A percentile compares a stretch with the other conserved stretches of the same genome.
These are phyloP conservation scores for Calliphora vicina DNA, from an alignment of 1,140 invertebrate genomes.

Conservation along the genomic window DNA sequence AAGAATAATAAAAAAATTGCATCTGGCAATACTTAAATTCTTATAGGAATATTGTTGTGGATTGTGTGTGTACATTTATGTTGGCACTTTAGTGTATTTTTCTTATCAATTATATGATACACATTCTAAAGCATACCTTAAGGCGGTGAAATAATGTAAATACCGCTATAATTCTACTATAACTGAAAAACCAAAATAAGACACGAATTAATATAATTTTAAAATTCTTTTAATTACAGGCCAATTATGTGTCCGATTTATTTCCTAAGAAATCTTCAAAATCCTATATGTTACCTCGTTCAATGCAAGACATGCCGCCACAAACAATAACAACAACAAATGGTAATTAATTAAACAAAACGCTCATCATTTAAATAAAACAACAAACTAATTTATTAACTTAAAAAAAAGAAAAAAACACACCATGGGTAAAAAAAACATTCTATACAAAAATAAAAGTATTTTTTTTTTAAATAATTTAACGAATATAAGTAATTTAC, in stretches of 20 bases:
- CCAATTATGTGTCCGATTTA: slow-evolving; percentile 57
- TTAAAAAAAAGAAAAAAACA: not conserved
- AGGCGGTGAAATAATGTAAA: not conserved
- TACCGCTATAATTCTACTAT: not conserved
- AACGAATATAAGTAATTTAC: not conserved
- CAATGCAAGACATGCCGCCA: slow-evolving; percentile 46
- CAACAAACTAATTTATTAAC: not conserved
- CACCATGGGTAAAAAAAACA: not conserved
- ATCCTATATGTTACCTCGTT: slow-evolving; percentile 47
- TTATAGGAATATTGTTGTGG: too few species aligned
- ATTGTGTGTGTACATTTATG: too few species aligned
- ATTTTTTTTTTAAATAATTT: not conserved
- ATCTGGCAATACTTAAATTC: too few species aligned
- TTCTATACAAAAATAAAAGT: slow-evolving; percentile 25
- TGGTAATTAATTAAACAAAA: slow-evolving; percentile 20
- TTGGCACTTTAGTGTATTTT: too few species aligned
- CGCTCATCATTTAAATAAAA: too few species aligned
- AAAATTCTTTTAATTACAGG: slow-evolving; percentile 43
- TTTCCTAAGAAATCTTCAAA: slow-evolving; percentile 46
- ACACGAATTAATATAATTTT: not conserved
- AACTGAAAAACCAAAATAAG: not conserved
- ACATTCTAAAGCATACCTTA: not conserved
- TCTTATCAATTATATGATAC: too few species aligned
- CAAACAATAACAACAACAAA: slow-evolving; percentile 35
- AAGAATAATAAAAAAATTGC: too few species aligned